These are phyloP conservation scores for Spea bombifrons DNA, from an alignment of 2,113 vertebrate genomes.

Conservation along the genomic window DNA sequence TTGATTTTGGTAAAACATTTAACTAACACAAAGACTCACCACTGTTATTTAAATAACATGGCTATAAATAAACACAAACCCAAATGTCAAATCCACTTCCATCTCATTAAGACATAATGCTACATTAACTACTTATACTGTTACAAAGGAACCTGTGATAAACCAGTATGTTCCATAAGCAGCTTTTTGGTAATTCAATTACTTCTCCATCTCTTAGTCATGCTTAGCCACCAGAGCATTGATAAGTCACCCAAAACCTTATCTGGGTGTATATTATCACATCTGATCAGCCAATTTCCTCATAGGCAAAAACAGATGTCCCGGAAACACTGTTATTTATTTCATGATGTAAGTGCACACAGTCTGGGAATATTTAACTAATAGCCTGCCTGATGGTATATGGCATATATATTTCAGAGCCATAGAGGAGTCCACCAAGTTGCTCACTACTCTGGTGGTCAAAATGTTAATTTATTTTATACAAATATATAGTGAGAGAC, in stretches of 20 bases:
- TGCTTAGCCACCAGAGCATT: slow-evolving; percentile 25
- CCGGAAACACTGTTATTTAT: background rate
- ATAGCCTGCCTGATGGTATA: no score
- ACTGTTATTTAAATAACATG: no score
- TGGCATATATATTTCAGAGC: no score
- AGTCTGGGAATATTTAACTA: background rate
- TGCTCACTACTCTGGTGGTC: no score
- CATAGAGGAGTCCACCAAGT: no score
- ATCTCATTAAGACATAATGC: no score
- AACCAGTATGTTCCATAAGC: background rate
- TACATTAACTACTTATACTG: no score
- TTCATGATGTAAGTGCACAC: background rate
- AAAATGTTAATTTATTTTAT: no score
- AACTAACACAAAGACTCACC: no score
- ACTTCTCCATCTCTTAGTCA: slow-evolving; percentile 18
- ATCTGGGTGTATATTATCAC: slow-evolving; percentile 26
- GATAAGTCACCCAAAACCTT: slow-evolving; percentile 23
- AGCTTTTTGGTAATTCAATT: background rate
- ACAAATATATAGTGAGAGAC: no score
- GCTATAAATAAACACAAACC: background rate
- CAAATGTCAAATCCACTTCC: background rate
- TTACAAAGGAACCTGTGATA: no score
- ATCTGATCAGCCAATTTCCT: slow-evolving; percentile 33
- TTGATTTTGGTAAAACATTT: no score
- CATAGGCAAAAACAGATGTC: slow-evolving; percentile 37